Percentiles rank a stretch among this genome's conserved stretches.
Conservation (phyloP, 64 coral and sea anemone genomes). For the Catalaphyllia jardinei region DNA sequence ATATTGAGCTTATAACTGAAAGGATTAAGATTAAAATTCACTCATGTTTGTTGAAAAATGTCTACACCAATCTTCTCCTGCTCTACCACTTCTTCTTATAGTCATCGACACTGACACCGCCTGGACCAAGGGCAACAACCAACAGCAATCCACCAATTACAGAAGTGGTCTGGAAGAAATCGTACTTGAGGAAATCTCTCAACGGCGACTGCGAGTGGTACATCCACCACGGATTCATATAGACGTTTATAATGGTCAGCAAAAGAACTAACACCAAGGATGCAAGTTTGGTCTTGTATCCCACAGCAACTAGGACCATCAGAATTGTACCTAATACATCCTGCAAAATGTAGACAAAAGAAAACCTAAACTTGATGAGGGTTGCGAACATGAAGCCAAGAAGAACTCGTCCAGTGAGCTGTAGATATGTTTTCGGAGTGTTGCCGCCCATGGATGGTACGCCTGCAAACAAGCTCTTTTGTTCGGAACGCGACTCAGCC, state of each 20-base stretch:
- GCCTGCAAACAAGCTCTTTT: slow-evolving; percentile 97
- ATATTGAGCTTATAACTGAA: not conserved
- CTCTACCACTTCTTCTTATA: slow-evolving; percentile 99
- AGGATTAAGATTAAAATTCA: not conserved
- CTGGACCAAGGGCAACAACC: slow-evolving; percentile 95
- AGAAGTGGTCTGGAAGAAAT: slow-evolving; percentile 98
- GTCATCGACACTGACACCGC: slow-evolving; percentile 98
- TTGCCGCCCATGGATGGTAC: slow-evolving; percentile 91
- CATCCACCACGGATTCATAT: slow-evolving; percentile 98
- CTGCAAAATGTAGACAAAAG: slow-evolving; percentile 79
- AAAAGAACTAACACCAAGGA: slow-evolving; percentile 86
- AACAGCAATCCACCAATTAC: slow-evolving; percentile 95
- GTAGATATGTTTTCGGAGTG: slow-evolving; percentile 94
- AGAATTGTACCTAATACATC: slow-evolving; percentile 84
- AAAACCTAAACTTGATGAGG: slow-evolving; percentile 88
- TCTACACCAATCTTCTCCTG: not conserved
- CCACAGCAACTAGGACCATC: slow-evolving; percentile 93
- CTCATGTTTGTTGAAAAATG: not conserved
- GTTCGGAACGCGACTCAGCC: slow-evolving; percentile 92
- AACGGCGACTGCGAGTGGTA: slow-evolving; percentile 87
- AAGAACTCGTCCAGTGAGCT: slow-evolving; percentile 93
- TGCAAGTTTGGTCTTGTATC: slow-evolving; percentile 97
- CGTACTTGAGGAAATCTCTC: slow-evolving; percentile 99
- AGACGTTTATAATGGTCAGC: slow-evolving; percentile 81
- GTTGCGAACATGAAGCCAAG: slow-evolving; percentile 95